Percentiles rank a stretch among this genome's conserved stretches.
These are phyloP conservation scores for Crotalus adamanteus DNA, from an alignment of 2,797 vertebrate species.

Conservation along the genomic window DNA sequence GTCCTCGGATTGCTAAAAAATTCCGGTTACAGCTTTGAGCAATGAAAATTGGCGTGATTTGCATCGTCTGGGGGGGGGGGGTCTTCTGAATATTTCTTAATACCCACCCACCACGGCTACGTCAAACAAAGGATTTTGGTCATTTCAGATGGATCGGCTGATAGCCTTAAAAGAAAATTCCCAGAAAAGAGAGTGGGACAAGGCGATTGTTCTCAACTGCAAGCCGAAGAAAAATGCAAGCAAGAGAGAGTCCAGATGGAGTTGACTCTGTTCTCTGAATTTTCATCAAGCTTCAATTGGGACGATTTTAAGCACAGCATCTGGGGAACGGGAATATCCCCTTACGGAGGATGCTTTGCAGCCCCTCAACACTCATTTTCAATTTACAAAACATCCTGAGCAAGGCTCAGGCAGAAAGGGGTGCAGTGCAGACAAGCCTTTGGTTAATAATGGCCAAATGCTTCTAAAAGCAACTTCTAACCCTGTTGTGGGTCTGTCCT, in stretches of 20 bases:
- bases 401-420: background rate
- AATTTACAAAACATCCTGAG: background rate
- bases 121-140: background rate
- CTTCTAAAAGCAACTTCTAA: constrained; percentile 4
- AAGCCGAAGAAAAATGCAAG: background rate
- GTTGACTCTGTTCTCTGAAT: background rate
- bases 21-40: background rate
- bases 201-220: background rate
- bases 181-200: background rate
- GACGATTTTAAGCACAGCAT: background rate
- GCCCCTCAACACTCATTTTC: background rate
- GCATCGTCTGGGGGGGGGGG: background rate
- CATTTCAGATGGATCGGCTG: background rate
- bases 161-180: background rate
- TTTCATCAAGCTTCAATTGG: background rate
- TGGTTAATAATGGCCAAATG: constrained; percentile 43
- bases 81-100: background rate
- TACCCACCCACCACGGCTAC: background rate
- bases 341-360: background rate
- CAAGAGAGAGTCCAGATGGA: background rate
- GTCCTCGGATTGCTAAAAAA: background rate
- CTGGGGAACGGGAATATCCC: background rate
- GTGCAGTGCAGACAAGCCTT: constrained; percentile 40
- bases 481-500: background rate
- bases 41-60: background rate